Percentiles rank a stretch among this genome's conserved stretches.
Evolutionary conservation across 2,888 invertebrate species (phyloP).

Genomic region (Drosophila kanekoi): DNA sequence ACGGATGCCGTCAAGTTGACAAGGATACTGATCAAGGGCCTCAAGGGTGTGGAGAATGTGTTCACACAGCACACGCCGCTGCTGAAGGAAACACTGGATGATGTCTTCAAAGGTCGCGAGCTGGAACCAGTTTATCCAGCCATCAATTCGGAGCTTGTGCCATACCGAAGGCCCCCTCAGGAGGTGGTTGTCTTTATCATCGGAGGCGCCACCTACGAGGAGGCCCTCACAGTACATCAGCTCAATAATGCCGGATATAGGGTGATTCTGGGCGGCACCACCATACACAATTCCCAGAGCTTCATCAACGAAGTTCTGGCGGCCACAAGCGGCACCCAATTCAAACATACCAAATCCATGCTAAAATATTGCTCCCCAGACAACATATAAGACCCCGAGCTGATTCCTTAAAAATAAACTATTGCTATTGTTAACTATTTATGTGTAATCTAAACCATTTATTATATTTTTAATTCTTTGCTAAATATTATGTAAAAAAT

Average conservation of each 20-base stretch:
- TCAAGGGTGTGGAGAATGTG: conserved; percentile 99
- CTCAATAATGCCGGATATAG: conserved; percentile 90
- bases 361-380: conserved; percentile 89
- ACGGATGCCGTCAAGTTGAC: conserved; percentile 95
- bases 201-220: conserved; percentile 98
- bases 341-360: conserved; percentile 89
- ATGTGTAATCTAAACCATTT: conserved; percentile 42
- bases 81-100: conserved; percentile 94
- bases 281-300: conserved; percentile 93
- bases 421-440: conserved; percentile 70
- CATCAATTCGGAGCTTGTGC: conserved; percentile 88
- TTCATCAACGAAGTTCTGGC: conserved; percentile 91
- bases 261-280: conserved; percentile 95
- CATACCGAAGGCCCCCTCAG: conserved; percentile 89
- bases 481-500: conserved; percentile 25
- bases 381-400: conserved; percentile 71
- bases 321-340: conserved; percentile 89
- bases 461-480: conserved; percentile 28
- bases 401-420: conserved; percentile 28
- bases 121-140: conserved; percentile 94
- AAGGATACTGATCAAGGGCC: conserved; percentile 86
- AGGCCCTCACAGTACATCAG: conserved; percentile 93
- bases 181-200: conserved; percentile 98
- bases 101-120: conserved; percentile 95
- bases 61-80: conserved; percentile 99